Evolutionary conservation across 2,797 vertebrate species (phyloP).

Genomic region (Thripadectes ignobilis): DNA sequence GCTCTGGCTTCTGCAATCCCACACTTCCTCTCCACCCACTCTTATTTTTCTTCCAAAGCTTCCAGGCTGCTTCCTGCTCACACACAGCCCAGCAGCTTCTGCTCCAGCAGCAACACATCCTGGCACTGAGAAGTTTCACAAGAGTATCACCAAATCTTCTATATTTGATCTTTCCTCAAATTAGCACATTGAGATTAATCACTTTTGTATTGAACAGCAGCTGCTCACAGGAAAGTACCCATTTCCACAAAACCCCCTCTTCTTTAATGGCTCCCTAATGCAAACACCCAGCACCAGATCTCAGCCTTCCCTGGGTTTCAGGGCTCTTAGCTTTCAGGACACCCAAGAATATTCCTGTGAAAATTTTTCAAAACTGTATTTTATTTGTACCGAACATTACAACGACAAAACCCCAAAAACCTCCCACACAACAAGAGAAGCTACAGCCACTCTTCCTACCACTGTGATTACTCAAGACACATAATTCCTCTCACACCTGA

Average conservation of each 20-base stretch:
- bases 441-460: not conserved
- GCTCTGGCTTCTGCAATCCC: not conserved
- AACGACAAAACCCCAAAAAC: not conserved
- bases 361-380: slow-evolving; percentile 31
- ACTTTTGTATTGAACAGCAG: not conserved
- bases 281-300: not conserved
- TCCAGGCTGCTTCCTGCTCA: not conserved
- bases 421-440: not conserved
- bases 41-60: not conserved
- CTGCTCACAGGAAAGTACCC: not conserved
- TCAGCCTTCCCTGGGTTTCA: not conserved
- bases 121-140: not conserved
- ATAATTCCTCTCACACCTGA: not conserved
- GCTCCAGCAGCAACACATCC: not conserved
- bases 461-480: not conserved
- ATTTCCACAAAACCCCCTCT: not conserved
- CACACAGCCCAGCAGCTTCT: not conserved
- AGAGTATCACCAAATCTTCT: not conserved
- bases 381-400: slow-evolving; percentile 24
- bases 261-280: not conserved
- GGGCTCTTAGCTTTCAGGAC: not conserved
- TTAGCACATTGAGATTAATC: not conserved
- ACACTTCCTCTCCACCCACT: not conserved
- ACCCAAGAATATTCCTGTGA: not conserved
- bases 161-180: not conserved